Evolutionary conservation across 1,140 invertebrate species (phyloP), one percentile per base, ranked within the genome.

Genomic region (Drosophila aff.): DNA sequence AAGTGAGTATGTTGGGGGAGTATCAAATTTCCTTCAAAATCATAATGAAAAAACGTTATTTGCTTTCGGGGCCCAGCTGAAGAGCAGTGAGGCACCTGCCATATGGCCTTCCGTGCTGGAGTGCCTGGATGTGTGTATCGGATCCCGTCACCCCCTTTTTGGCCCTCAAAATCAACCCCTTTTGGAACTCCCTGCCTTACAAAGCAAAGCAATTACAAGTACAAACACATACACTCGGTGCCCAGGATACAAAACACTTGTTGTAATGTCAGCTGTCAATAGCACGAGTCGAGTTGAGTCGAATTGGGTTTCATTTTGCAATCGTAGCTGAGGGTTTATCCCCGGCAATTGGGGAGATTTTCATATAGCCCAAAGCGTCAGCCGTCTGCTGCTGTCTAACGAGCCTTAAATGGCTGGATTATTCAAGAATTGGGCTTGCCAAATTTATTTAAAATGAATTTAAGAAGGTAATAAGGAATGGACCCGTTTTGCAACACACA

Each of bases 241-340:
- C 8, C 26, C 49, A 49, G 68, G 65, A 59, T 15, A 72, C 68
- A 72, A 73, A 73, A 73, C 69, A 73, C 69, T 73, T 73, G 69
- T 73, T 73, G 69, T 73, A 73, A 72, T 72, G 69, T 73, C 69
- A 73, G 69, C 69, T 73, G 69, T 73, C 69, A 73, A 73, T 73
- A 60, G 69, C 66, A 73, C 69, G 69, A 71, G 69, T 72, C 69
- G 69, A 26, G 26, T 47, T 18, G 49, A 23, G 13, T 60, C 28
- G 52, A 72, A 73, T 72, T 73, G 52, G 52, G 53, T 44, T 73
- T 18, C 53, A 41, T 61, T 72, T 60, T 15, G 13, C 21, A 60
- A 38, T 15, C 44, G n/a, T 40, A 52, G 38, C 13, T 16, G 28
- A 28, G 57, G 52, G 13, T 28, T 67, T 43, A 49, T 9, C n/a